Base-by-base conservation (phyloP, 2,888 invertebrate genomes). In the Tachina fera region DNA sequence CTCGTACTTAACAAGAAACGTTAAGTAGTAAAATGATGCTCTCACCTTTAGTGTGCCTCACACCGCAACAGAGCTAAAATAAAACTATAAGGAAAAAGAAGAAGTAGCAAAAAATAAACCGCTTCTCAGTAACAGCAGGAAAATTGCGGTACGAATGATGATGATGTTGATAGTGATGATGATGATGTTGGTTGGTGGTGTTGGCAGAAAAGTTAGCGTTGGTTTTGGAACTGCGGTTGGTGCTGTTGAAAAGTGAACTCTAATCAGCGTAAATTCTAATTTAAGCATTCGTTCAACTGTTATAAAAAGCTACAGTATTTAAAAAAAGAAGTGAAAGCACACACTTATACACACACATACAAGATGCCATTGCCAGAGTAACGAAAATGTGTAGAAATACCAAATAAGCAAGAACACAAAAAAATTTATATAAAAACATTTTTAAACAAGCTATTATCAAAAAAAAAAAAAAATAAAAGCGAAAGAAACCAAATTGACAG, bases 201-300 rank as follows among this genome's bases (percentile, higher is more conserved):
- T 31, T 39, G 16, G 61, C 16, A 72, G 47, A 41, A 13, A 31
- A 22, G 43, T n/a, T 49, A 31, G 45, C 31, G 31, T 43, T 53
- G 31, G 45, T 19, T 53, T 70, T 22, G 39, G 39, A 56, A 56
- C 39, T 72, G 79, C 51, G 71, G 83, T 83, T 70, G 43, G 63
- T 81, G 61, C 49, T 79, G 76, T 63, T 82, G 49, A 83, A 84
- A 84, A 86, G 77, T 72, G 61, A 86, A 87, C 81, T 87, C 87
- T 87, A 88, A 88, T 88, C 88, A 87, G 87, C 87, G 82, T 87
- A 87, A 86, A 88, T 87, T 87, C 79, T 84, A 87, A 87, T 88
- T 88, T 87, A 74, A 87, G 82, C 51, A 87, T 82, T 80, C 70
- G 65, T 78, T 87, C 75, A 83, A 72, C 76, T 87, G 79, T 79